A percentile compares a stretch with the other conserved stretches of the same genome.
These are phyloP conservation scores for Brachyptera putata DNA, from an alignment of 2,888 invertebrate species.

Conservation along the genomic window DNA sequence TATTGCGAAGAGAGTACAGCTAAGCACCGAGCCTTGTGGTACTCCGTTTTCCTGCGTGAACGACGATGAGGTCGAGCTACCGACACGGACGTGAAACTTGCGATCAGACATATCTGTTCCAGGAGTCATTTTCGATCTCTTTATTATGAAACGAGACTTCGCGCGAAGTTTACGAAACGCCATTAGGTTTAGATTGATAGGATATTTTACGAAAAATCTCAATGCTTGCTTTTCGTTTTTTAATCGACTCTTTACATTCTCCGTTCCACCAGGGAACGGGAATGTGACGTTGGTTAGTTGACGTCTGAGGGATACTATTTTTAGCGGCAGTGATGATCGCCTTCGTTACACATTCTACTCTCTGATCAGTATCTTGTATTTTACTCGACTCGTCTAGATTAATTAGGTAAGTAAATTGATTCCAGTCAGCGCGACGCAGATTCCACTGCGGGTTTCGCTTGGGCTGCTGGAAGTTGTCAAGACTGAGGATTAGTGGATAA, in stretches of 20 bases:
- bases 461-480: background rate
- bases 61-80: too few species aligned
- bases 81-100: too few species aligned
- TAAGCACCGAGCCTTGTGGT: too few species aligned
- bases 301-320: background rate
- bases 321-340: background rate
- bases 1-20: too few species aligned
- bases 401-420: background rate
- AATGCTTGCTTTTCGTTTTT: background rate
- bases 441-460: background rate
- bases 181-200: background rate
- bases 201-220: background rate
- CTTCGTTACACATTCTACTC: background rate
- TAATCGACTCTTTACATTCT: constrained; percentile 1
- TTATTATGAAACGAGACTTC: background rate
- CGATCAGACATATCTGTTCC: background rate
- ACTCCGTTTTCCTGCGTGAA: too few species aligned
- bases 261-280: constrained; percentile 12
- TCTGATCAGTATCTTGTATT: background rate
- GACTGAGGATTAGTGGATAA: background rate
- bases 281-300: background rate
- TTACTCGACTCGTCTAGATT: background rate
- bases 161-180: background rate
- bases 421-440: background rate
- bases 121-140: background rate